These are phyloP conservation scores for Rutilus rutilus DNA, from an alignment of 2,113 vertebrate genomes.

Conservation along the genomic window DNA sequence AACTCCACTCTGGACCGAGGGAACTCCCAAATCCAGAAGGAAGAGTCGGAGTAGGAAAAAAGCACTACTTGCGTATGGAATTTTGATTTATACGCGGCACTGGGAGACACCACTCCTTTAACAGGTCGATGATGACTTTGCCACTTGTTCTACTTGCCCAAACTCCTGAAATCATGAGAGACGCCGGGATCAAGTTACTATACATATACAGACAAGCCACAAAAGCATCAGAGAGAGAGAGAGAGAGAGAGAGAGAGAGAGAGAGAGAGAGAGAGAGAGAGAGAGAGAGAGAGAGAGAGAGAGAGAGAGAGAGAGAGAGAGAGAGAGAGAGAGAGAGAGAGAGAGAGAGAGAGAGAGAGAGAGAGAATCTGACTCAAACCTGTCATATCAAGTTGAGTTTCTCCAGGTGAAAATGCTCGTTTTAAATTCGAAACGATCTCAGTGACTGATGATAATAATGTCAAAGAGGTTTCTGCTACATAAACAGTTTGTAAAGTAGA, in stretches of 20 bases:
- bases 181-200: slow-evolving; percentile 28
- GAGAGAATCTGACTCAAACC: neutral
- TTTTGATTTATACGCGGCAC: neutral
- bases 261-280: too few species aligned
- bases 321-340: too few species aligned
- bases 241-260: too few species aligned
- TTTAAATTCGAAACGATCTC: slow-evolving; percentile 2
- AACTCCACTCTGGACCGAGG: neutral
- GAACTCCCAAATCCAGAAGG: neutral
- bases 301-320: too few species aligned
- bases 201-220: slow-evolving; percentile 41
- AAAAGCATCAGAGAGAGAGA: slow-evolving; percentile 5
- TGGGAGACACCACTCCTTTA: slow-evolving; percentile 51
- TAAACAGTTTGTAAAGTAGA: neutral
- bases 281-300: too few species aligned
- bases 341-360: too few species aligned
- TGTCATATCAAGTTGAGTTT: neutral
- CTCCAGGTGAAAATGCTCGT: slow-evolving; percentile 6
- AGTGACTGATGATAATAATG: neutral
- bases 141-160: neutral
- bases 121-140: slow-evolving; percentile 40
- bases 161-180: slow-evolving; percentile 40
- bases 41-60: neutral
- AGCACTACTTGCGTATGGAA: neutral
- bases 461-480: neutral